These are phyloP conservation scores for Aphrocallistes beatrix DNA, from an alignment of 37 sponge, comb jelly and placozoan species.

Conservation along the genomic window DNA sequence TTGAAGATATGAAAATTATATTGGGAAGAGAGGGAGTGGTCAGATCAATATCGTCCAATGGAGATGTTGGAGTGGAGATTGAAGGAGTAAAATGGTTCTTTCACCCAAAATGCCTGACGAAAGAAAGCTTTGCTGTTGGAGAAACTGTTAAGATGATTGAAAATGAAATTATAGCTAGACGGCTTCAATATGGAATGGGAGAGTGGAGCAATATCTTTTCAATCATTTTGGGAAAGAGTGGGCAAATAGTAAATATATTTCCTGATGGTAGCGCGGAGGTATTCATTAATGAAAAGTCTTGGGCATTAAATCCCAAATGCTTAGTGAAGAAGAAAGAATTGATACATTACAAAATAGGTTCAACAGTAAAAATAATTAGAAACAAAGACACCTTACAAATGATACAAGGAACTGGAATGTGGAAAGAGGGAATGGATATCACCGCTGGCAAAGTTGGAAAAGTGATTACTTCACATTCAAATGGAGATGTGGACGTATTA, in stretches of 20 bases:
- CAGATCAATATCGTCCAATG: background rate
- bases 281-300: background rate
- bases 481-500: background rate
- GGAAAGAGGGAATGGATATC: background rate
- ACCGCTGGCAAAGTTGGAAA: background rate
- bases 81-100: constrained; percentile 8
- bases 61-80: background rate
- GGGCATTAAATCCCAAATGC: constrained; percentile 6
- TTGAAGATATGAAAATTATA: background rate
- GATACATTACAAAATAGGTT: background rate
- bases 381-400: background rate
- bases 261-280: background rate
- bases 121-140: background rate
- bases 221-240: background rate
- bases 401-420: background rate
- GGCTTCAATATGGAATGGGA: background rate
- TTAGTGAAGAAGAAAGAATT: background rate
- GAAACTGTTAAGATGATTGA: background rate
- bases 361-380: background rate
- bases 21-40: constrained; percentile 16
- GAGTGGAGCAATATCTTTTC: background rate
- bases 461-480: background rate
- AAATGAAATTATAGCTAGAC: background rate
- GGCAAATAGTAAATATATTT: background rate
- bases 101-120: background rate